phyloP scores from a whole-genome alignment of 2,113 vertebrate species.

The Gallinago jamesoni region DNA sequence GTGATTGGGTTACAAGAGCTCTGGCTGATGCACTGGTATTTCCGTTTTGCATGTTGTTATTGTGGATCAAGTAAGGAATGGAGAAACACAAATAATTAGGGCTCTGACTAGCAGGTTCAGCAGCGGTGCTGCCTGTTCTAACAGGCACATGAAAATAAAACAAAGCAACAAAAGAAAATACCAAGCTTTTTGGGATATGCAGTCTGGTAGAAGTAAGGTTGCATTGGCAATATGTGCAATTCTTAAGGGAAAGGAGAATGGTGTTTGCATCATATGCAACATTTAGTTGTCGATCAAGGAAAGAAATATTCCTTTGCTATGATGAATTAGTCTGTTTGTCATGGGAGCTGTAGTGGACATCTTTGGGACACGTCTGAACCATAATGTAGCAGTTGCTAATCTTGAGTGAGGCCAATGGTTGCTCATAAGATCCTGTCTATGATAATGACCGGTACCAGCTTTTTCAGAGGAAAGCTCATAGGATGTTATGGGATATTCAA shows the following conservation, averaged over 20 bases:
- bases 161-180: not conserved
- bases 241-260: not conserved
- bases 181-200: not conserved
- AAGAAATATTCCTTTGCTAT: not conserved
- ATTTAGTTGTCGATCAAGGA: not conserved
- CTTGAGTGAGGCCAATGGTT: not conserved
- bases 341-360: not conserved
- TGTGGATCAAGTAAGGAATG: not conserved
- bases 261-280: not conserved
- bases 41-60: not conserved
- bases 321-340: not conserved
- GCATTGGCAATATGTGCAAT: not conserved
- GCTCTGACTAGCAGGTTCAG: not conserved
- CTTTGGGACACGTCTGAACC: not conserved
- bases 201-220: not conserved
- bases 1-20: conserved; percentile 7
- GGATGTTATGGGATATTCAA: not conserved
- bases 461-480: not conserved
- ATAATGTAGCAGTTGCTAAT: not conserved
- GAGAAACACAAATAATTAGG: conserved; percentile 1
- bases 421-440: not conserved
- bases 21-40: conserved; percentile 14
- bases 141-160: not conserved
- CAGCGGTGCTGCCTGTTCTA: not conserved
- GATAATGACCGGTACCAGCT: not conserved